Percentiles rank a stretch among this genome's conserved stretches.
phyloP scores from a whole-genome alignment of 2,888 invertebrate species.

The Epinotia nisella region DNA sequence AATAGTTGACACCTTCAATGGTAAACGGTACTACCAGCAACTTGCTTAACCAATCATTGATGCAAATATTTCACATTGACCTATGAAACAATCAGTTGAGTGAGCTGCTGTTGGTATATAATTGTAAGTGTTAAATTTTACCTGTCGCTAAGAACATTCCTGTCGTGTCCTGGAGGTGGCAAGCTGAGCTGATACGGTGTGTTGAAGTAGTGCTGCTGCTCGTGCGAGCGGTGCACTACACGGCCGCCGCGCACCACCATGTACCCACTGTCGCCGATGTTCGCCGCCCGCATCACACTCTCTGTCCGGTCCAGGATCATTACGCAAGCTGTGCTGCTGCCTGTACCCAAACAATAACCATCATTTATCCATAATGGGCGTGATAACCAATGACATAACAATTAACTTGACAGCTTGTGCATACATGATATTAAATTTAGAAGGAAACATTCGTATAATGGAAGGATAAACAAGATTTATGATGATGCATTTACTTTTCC shows the following conservation, averaged over 20 bases:
- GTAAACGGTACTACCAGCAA: too few species aligned
- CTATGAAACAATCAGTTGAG: background rate
- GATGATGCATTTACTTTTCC: slow-evolving; percentile 20
- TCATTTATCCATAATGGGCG: slow-evolving; percentile 9
- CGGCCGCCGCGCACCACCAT: slow-evolving; percentile 94
- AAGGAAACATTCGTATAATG: slow-evolving; percentile 7
- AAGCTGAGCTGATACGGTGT: slow-evolving; percentile 98
- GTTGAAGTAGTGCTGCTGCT: slow-evolving; percentile 99
- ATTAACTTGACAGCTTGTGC: slow-evolving; percentile 13
- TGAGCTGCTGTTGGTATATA: background rate
- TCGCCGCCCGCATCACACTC: slow-evolving; percentile 96
- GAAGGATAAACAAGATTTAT: slow-evolving; percentile 1
- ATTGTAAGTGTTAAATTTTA: slow-evolving; percentile 58
- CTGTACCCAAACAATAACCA: slow-evolving; percentile 76
- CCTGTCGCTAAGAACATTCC: slow-evolving; percentile 95
- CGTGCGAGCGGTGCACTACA: slow-evolving; percentile 96
- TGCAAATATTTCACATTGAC: too few species aligned
- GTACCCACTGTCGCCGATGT: slow-evolving; percentile 99
- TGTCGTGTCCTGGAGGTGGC: slow-evolving; percentile 95
- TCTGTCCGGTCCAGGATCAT: slow-evolving; percentile 96
- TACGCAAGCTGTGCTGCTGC: slow-evolving; percentile 99
- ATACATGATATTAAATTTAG: slow-evolving; percentile 23
- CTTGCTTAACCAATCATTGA: too few species aligned
- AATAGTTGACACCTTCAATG: too few species aligned
- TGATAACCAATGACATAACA: slow-evolving; percentile 15